Conservation (phyloP, 2,797 vertebrate species). For the Myripristis jacobus region DNA sequence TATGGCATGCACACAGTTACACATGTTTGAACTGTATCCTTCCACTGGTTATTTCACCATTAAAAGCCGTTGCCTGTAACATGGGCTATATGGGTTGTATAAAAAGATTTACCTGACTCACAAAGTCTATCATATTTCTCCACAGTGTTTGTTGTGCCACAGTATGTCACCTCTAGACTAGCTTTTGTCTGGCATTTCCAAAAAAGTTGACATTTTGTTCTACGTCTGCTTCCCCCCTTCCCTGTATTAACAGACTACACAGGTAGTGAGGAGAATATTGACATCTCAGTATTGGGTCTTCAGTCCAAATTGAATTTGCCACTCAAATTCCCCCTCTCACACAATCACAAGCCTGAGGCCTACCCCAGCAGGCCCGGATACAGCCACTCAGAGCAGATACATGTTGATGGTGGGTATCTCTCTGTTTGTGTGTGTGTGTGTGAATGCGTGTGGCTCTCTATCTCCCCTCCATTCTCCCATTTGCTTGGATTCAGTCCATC, state of each 20-base stretch:
- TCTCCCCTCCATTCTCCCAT: conserved; percentile 50
- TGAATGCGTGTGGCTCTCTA: conserved; percentile 50
- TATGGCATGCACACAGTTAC: conserved; percentile 27
- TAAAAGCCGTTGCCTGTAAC: conserved; percentile 21
- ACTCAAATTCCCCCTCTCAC: conserved; percentile 83
- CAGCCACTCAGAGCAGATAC: conserved; percentile 86
- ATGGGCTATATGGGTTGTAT: conserved; percentile 1
- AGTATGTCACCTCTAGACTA: conserved; percentile 53
- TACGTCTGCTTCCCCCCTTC: conserved; percentile 77
- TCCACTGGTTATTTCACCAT: conserved; percentile 27
- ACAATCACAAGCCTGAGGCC: conserved; percentile 83
- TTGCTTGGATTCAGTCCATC: conserved; percentile 70
- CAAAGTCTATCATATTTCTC: conserved; percentile 38
- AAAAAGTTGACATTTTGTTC: conserved; percentile 76
- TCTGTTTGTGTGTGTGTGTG: conserved; percentile 50
- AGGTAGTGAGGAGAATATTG: conserved; percentile 90
- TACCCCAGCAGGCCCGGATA: conserved; percentile 86
- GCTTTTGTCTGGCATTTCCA: conserved; percentile 59
- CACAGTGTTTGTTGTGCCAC: conserved; percentile 64
- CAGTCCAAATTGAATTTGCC: conserved; percentile 87
- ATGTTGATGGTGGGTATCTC: conserved; percentile 88
- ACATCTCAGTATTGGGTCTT: conserved; percentile 86
- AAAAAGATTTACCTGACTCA: conserved; percentile 38
- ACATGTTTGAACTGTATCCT: conserved; percentile 1
- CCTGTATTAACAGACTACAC: conserved; percentile 87